These are phyloP conservation scores for Coptotermes formosanus DNA, from an alignment of 1,140 invertebrate species.

Conservation along the genomic window DNA sequence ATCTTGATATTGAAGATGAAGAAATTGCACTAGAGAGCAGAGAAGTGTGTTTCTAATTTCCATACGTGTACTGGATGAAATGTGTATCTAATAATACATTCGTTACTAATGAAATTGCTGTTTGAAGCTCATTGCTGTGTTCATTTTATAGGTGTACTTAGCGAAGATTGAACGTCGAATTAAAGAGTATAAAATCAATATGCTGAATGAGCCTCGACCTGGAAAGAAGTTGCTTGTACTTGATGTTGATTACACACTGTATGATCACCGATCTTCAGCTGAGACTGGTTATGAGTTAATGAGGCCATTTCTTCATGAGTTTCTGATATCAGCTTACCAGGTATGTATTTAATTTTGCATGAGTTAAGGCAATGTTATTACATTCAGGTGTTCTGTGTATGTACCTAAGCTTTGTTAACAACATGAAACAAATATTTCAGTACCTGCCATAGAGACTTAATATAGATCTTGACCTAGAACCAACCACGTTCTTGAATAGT, in stretches of 20 bases:
- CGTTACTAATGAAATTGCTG: too few relatives aligned
- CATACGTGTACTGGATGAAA: background rate
- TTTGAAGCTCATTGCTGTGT: background rate
- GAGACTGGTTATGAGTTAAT: slow-evolving; percentile 88
- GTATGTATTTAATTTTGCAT: slow-evolving; percentile 42
- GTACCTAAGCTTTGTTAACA: too few relatives aligned
- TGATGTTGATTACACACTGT: slow-evolving; percentile 96
- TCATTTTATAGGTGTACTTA: slow-evolving; percentile 55
- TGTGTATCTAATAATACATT: too few relatives aligned
- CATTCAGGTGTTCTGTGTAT: too few relatives aligned
- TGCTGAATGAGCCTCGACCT: slow-evolving; percentile 75
- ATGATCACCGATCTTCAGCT: slow-evolving; percentile 90
- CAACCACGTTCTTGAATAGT: too few relatives aligned
- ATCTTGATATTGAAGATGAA: slow-evolving; percentile 84
- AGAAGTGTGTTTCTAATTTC: slow-evolving; percentile 49
- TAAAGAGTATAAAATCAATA: slow-evolving; percentile 80
- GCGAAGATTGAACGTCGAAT: slow-evolving; percentile 81
- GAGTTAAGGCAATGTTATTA: too few relatives aligned
- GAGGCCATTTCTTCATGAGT: slow-evolving; percentile 94
- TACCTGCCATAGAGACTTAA: too few relatives aligned
- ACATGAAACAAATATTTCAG: too few relatives aligned
- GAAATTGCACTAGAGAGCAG: slow-evolving; percentile 79
- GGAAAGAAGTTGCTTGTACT: slow-evolving; percentile 90
- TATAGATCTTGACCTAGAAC: too few relatives aligned
- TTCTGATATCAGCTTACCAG: slow-evolving; percentile 86